These are phyloP conservation scores for Cynopterus brachyotis DNA, from an alignment of 2,113 vertebrate genomes.

Conservation along the genomic window DNA sequence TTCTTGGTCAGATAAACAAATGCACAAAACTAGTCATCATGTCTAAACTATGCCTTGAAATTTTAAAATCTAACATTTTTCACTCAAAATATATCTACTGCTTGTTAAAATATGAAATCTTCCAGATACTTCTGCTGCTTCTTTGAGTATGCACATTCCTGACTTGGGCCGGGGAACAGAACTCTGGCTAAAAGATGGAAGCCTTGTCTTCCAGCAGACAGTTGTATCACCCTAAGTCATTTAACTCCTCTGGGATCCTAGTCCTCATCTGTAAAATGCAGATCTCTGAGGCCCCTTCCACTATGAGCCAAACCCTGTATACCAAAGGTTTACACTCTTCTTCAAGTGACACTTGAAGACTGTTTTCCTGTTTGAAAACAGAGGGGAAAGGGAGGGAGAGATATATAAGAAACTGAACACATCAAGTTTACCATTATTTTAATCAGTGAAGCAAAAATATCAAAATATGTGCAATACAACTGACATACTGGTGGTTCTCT, in stretches of 20 bases:
- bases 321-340: neutral
- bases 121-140: neutral
- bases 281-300: neutral
- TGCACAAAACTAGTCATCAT: neutral
- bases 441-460: neutral
- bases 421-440: neutral
- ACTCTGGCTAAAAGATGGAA: neutral
- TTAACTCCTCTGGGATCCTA: neutral
- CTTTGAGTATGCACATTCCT: neutral
- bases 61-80: neutral
- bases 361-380: constrained; percentile 10
- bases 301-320: neutral
- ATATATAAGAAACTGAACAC: neutral
- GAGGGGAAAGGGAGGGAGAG: neutral
- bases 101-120: constrained; percentile 3
- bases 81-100: neutral
- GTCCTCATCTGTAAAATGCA: neutral
- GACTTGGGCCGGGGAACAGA: neutral
- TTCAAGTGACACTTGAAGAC: neutral
- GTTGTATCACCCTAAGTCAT: neutral
- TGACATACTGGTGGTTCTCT: no score
- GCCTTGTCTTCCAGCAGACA: neutral
- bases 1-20: neutral
- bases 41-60: neutral
- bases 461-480: neutral